These are phyloP conservation scores for Anas bahamensis DNA, from an alignment of 2,797 vertebrate genomes.

Conservation along the genomic window DNA sequence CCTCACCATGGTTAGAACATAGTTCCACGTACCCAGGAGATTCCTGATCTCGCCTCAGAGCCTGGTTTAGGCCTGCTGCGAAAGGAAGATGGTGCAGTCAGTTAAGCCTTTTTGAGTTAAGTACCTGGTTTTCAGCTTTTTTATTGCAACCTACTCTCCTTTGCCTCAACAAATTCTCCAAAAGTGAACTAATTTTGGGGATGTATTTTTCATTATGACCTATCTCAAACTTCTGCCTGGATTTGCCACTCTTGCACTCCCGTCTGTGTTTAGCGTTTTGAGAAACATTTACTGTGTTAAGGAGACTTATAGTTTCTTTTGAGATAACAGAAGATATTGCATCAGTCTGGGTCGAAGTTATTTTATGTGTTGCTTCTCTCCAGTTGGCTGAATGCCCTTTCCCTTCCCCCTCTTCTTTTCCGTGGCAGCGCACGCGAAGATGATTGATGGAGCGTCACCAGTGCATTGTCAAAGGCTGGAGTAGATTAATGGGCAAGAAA, in stretches of 20 bases:
- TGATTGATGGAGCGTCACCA: constrained; percentile 61
- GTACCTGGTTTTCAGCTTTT: not conserved
- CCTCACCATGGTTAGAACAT: not conserved
- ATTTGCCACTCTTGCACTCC: not conserved
- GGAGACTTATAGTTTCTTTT: not conserved
- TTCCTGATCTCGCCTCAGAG: not conserved
- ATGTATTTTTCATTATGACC: not conserved
- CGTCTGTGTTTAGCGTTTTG: not conserved
- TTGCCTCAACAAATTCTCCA: not conserved
- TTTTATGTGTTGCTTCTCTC: constrained; percentile 34
- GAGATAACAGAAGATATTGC: not conserved
- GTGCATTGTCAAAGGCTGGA: constrained; percentile 56
- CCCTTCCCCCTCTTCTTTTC: constrained; percentile 41
- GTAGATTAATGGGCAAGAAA: constrained; percentile 67
- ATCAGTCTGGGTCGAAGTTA: constrained; percentile 48
- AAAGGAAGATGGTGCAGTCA: not conserved
- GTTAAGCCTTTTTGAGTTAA: not conserved
- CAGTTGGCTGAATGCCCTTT: constrained; percentile 58
- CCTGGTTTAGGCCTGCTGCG: not conserved
- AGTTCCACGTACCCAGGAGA: not conserved
- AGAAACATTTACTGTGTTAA: not conserved
- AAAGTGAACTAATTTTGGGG: not conserved
- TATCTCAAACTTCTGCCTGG: not conserved
- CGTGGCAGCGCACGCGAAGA: not conserved
- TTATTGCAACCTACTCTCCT: not conserved